Evolutionary conservation across 2,113 vertebrate species (phyloP).

Genomic region (Trachemys scripta): DNA sequence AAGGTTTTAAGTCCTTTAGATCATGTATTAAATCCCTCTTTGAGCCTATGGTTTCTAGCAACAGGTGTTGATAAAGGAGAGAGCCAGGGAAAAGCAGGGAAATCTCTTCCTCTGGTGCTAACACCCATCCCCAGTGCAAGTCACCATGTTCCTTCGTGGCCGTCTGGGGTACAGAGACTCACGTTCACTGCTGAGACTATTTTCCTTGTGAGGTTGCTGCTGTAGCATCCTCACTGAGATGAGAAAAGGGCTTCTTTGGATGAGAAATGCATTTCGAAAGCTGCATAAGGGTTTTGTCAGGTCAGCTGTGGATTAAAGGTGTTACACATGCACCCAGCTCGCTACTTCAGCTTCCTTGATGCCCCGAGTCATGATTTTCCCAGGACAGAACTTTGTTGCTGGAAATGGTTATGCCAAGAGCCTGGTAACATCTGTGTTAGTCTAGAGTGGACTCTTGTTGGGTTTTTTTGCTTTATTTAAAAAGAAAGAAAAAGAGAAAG

Average conservation of each 20-base stretch:
- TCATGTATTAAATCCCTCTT: neutral
- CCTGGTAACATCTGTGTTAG: neutral
- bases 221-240: neutral
- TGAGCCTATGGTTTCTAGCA: neutral
- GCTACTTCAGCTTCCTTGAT: neutral
- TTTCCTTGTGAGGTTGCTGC: neutral
- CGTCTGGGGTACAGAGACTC: neutral
- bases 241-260: neutral
- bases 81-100: neutral
- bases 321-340: neutral
- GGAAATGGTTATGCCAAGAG: neutral
- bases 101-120: neutral
- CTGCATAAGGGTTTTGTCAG: neutral
- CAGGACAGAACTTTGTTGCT: rapidly evolving
- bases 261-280: neutral
- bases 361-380: neutral
- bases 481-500: neutral
- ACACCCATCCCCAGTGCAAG: neutral
- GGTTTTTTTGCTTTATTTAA: neutral
- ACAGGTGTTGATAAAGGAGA: neutral
- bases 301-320: neutral
- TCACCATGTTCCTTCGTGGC: neutral
- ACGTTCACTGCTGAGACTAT: neutral
- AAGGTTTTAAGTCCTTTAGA: neutral
- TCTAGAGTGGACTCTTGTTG: neutral